Conservation (phyloP, 1,140 invertebrate species). For the Venturia canescens region DNA sequence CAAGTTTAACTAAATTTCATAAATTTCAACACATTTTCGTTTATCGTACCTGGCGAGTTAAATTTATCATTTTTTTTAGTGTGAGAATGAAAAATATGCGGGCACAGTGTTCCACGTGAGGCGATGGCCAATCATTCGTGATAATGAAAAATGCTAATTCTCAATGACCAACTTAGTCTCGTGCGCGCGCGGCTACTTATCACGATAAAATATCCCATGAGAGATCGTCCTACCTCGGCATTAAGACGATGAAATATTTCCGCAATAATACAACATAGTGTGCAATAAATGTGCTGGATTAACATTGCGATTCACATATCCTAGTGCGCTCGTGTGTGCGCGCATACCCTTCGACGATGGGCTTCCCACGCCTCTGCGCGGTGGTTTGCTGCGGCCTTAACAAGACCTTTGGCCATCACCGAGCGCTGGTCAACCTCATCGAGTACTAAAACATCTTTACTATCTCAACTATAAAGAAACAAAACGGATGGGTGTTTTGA, state of each 20-base stretch:
- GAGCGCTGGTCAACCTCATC: not conserved
- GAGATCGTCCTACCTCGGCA: constrained; percentile 59
- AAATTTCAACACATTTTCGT: too few species aligned
- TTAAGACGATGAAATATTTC: constrained; percentile 70
- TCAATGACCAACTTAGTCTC: constrained; percentile 44
- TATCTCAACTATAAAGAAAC: not conserved
- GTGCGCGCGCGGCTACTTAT: constrained; percentile 62
- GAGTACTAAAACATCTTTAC: not conserved
- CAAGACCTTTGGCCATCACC: not conserved
- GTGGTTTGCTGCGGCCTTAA: not conserved
- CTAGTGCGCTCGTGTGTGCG: not conserved
- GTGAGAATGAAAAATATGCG: not conserved
- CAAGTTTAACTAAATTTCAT: too few species aligned
- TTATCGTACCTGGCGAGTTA: too few species aligned
- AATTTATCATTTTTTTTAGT: too few species aligned
- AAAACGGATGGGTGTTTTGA: too few species aligned
- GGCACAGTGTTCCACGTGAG: not conserved
- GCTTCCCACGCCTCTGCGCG: constrained; percentile 64
- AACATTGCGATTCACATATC: constrained; percentile 3
- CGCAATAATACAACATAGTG: constrained; percentile 60
- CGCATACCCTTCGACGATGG: constrained; percentile 61
- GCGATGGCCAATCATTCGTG: not conserved
- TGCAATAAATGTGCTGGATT: constrained; percentile 21
- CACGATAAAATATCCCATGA: constrained; percentile 61
- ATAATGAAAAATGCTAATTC: constrained; percentile 50